Percentiles rank a stretch among this genome's conserved stretches.
Conservation (phyloP, 1,140 invertebrate species). For the Lordiphosa stackelbergi region DNA sequence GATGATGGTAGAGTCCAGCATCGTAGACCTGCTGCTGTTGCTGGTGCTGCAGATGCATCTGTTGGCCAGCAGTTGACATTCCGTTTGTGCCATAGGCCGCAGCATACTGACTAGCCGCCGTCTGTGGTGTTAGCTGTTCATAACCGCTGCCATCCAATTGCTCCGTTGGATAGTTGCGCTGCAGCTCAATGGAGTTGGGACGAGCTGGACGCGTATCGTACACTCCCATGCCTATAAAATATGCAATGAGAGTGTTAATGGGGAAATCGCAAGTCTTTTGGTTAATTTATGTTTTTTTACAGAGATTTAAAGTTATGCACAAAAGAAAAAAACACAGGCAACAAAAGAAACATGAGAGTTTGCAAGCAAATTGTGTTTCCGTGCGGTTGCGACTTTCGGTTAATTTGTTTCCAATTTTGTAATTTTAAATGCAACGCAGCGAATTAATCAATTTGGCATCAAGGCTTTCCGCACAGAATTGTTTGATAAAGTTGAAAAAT, state of each 20-base stretch:
- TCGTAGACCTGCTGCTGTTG: conserved; percentile 67
- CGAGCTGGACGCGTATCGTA: conserved; percentile 80
- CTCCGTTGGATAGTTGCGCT: conserved; percentile 82
- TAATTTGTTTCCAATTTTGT: not conserved
- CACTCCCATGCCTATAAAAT: conserved; percentile 71
- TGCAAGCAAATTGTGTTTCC: conserved; percentile 14
- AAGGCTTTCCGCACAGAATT: conserved; percentile 10
- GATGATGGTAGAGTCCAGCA: conserved; percentile 69
- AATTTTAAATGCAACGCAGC: not conserved
- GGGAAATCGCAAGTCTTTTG: no score
- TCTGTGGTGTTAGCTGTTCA: conserved; percentile 65
- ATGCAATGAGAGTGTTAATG: not conserved
- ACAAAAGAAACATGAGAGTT: conserved; percentile 5
- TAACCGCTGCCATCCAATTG: conserved; percentile 79
- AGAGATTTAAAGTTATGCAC: not conserved
- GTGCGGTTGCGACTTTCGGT: conserved; percentile 5
- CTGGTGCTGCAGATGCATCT: conserved; percentile 60
- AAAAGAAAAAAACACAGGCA: conserved; percentile 7
- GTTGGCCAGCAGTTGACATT: conserved; percentile 45
- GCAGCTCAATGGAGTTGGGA: conserved; percentile 87
- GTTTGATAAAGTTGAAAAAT: not conserved
- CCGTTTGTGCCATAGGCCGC: conserved; percentile 68
- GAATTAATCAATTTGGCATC: conserved; percentile 1
- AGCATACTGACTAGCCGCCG: conserved; percentile 51
- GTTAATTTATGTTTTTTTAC: conserved; percentile 4